Evolutionary conservation across 2,797 vertebrate species (phyloP).

Genomic region (Champsocephalus gunnari): DNA sequence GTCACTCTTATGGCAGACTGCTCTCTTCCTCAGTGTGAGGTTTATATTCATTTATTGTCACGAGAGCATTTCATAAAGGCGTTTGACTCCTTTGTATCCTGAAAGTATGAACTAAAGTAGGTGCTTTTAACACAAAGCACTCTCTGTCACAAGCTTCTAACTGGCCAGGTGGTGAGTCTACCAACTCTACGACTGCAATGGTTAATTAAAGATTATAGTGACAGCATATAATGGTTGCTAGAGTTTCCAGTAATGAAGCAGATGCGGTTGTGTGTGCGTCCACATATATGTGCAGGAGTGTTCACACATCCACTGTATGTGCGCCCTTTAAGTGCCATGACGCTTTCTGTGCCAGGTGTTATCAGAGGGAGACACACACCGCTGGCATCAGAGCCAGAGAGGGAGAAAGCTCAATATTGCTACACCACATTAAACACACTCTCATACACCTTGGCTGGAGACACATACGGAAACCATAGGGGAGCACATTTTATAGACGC

Average conservation of each 20-base stretch:
- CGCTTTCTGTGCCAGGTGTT: conserved; percentile 65
- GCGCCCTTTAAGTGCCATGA: conserved; percentile 57
- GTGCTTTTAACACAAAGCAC: conserved; percentile 30
- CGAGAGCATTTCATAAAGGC: conserved; percentile 38
- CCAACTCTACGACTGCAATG: conserved; percentile 33
- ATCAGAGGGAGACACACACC: conserved; percentile 54
- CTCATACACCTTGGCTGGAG: conserved; percentile 60
- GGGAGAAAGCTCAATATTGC: conserved; percentile 57
- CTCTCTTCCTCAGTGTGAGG: conserved; percentile 14
- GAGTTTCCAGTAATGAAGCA: conserved; percentile 53
- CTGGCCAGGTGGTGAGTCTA: conserved; percentile 44
- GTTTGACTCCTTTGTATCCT: conserved; percentile 42
- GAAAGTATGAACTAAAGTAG: conserved; percentile 33
- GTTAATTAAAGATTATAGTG: conserved; percentile 66
- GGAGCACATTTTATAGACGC: conserved; percentile 72
- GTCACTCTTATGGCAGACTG: conserved; percentile 30
- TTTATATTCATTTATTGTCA: conserved; percentile 47
- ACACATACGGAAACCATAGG: conserved; percentile 64
- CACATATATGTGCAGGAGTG: conserved; percentile 3
- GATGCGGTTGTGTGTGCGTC: conserved; percentile 31
- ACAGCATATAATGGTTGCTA: conserved; percentile 50
- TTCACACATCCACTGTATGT: conserved; percentile 26
- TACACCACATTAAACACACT: conserved; percentile 80
- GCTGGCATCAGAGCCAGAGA: conserved; percentile 51
- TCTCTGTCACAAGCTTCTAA: conserved; percentile 22